Conservation (phyloP, 2,113 vertebrate species). For the Brevimyrus niger region DNA sequence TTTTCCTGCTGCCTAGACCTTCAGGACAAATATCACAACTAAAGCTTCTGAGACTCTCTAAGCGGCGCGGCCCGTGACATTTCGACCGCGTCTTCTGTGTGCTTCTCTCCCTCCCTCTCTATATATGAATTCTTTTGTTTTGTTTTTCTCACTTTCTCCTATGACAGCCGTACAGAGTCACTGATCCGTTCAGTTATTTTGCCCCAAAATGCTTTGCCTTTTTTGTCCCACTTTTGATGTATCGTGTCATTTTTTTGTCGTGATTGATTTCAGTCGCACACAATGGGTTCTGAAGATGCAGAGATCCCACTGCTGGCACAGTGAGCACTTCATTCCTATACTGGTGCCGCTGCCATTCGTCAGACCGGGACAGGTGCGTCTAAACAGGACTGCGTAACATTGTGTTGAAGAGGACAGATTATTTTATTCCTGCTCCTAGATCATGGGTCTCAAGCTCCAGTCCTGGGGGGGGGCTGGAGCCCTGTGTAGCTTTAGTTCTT, state of each 20-base stretch:
- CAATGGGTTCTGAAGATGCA: not conserved
- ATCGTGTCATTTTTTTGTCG: slow-evolving; percentile 49
- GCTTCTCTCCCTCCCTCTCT: not conserved
- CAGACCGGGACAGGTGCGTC: not conserved
- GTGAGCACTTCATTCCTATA: not conserved
- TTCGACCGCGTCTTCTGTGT: slow-evolving; percentile 59
- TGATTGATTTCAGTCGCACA: slow-evolving; percentile 52
- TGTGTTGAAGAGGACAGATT: not conserved
- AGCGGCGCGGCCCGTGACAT: slow-evolving; percentile 63
- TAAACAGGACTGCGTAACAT: slow-evolving; percentile 51
- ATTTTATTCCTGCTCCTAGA: not conserved
- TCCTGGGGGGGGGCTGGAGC: too few species aligned
- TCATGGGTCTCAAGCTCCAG: too few species aligned
- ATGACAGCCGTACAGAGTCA: slow-evolving; percentile 57
- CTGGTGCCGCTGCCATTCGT: not conserved
- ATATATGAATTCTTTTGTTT: not conserved
- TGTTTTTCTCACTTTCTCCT: slow-evolving; percentile 24
- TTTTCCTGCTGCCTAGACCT: slow-evolving; percentile 50
- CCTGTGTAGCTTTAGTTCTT: too few species aligned
- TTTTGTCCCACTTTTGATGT: slow-evolving; percentile 45
- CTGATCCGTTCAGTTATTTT: slow-evolving; percentile 59
- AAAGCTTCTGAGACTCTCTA: slow-evolving; percentile 65
- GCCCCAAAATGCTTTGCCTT: slow-evolving; percentile 56
- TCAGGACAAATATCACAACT: slow-evolving; percentile 68
- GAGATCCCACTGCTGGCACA: not conserved